Conservation (phyloP, 2,888 invertebrate species). For the Oligia strigilis region DNA sequence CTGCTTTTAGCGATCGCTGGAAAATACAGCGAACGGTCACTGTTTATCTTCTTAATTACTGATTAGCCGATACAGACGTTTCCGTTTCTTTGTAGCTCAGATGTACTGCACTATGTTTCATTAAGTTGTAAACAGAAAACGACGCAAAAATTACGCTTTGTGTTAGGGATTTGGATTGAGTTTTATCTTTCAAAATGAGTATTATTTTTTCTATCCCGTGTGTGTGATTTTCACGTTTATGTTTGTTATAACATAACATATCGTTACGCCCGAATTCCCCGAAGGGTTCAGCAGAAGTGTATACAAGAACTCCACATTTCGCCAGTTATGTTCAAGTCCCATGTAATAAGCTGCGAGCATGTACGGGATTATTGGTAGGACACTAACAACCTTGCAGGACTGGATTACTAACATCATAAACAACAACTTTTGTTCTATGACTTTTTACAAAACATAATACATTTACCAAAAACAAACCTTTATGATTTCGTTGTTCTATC, state of each 20-base stretch:
- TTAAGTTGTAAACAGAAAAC: conserved; percentile 33
- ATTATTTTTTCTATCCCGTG: background rate
- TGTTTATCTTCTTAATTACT: conserved; percentile 74
- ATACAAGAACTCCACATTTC: background rate
- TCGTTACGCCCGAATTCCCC: background rate
- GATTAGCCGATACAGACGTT: conserved; percentile 69
- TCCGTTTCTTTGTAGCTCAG: conserved; percentile 55
- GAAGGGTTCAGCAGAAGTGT: background rate
- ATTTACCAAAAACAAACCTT: too few relatives aligned
- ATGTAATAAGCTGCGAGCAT: background rate
- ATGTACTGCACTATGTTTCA: conserved; percentile 47
- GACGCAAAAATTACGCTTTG: conserved; percentile 9
- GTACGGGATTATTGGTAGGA: too few relatives aligned
- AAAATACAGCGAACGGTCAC: conserved; percentile 64
- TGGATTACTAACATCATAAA: too few relatives aligned
- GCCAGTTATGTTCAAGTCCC: too few relatives aligned
- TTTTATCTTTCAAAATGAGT: background rate
- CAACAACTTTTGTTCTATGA: too few relatives aligned
- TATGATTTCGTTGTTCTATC: too few relatives aligned
- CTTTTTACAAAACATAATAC: too few relatives aligned
- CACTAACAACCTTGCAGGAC: too few relatives aligned
- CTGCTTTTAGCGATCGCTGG: conserved; percentile 72
- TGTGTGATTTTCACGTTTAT: background rate
- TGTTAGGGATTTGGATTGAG: conserved; percentile 3
- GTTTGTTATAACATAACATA: background rate